Evolutionary conservation across 2,888 invertebrate species (phyloP).

Genomic region (Eupithecia inturbata): DNA sequence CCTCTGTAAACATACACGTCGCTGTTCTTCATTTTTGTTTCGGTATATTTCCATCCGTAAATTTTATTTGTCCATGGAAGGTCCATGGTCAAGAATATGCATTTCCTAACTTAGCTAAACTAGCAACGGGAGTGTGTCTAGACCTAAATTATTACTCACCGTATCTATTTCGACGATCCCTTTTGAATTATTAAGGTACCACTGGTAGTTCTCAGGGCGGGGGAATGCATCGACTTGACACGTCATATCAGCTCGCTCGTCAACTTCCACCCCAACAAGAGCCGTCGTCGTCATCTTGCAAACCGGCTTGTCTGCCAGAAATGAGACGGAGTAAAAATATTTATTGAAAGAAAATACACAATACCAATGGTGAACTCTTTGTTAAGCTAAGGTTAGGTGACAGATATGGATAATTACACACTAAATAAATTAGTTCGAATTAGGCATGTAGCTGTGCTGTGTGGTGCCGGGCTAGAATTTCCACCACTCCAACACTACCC

Average conservation of each 20-base stretch:
- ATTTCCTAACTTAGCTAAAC: background rate
- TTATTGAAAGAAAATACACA: background rate
- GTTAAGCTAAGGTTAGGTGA: too few relatives aligned
- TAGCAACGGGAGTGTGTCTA: background rate
- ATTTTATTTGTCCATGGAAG: background rate
- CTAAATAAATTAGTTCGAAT: too few relatives aligned
- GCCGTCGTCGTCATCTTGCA: conserved; percentile 89
- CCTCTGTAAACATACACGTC: background rate
- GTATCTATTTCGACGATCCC: conserved; percentile 89
- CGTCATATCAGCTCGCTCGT: conserved; percentile 90
- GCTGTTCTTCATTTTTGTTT: background rate
- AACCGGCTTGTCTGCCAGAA: conserved; percentile 90
- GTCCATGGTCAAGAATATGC: background rate
- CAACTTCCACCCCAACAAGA: conserved; percentile 92
- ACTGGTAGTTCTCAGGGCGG: conserved; percentile 91
- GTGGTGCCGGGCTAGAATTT: too few relatives aligned
- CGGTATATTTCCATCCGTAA: background rate
- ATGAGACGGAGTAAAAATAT: background rate
- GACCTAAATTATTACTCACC: conserved; percentile 46
- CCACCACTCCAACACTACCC: too few relatives aligned
- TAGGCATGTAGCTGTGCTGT: too few relatives aligned
- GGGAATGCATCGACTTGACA: conserved; percentile 95
- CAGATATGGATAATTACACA: too few relatives aligned
- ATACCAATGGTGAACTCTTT: too few relatives aligned
- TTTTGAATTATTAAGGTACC: conserved; percentile 95